Conservation (phyloP, 1,140 invertebrate species). For the Palaemon carinicauda region DNA sequence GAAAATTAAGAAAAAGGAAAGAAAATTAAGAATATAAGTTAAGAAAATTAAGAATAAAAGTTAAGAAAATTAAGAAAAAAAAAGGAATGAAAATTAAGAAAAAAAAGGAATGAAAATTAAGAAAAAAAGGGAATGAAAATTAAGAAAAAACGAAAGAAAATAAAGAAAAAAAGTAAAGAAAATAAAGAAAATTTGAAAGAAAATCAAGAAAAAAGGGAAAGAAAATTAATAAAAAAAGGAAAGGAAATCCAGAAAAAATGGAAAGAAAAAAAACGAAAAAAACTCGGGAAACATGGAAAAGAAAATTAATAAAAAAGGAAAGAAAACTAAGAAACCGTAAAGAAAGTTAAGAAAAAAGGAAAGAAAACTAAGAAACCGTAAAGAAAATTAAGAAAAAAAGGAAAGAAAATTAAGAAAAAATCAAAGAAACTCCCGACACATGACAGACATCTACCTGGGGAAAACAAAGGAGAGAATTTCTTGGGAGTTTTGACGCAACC, state of each 20-base stretch:
- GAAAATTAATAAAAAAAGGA: not conserved
- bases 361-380: not conserved
- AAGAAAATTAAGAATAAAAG: too few relatives aligned
- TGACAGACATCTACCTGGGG: too few relatives aligned
- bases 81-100: not conserved
- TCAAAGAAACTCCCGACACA: not conserved
- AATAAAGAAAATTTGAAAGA: accelerated
- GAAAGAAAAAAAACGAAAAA: not conserved
- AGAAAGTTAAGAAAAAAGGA: not conserved
- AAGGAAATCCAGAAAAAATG: not conserved
- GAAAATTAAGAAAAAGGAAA: not conserved
- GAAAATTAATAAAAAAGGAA: too few relatives aligned
- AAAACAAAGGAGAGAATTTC: too few relatives aligned
- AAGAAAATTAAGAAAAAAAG: not conserved
- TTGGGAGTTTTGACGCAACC: too few relatives aligned
- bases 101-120: not conserved
- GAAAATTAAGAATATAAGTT: too few relatives aligned
- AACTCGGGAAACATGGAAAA: too few relatives aligned
- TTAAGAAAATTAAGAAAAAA: too few relatives aligned
- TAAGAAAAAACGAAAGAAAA: not conserved
- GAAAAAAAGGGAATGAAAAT: not conserved
- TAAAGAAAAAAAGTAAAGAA: not conserved
- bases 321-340: not conserved
- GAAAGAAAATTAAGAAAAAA: not conserved
- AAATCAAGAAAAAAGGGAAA: not conserved